Percentiles rank a stretch among this genome's conserved stretches.
These are phyloP conservation scores for Phortica variegata DNA, from an alignment of 1,140 invertebrate genomes.

Conservation along the genomic window DNA sequence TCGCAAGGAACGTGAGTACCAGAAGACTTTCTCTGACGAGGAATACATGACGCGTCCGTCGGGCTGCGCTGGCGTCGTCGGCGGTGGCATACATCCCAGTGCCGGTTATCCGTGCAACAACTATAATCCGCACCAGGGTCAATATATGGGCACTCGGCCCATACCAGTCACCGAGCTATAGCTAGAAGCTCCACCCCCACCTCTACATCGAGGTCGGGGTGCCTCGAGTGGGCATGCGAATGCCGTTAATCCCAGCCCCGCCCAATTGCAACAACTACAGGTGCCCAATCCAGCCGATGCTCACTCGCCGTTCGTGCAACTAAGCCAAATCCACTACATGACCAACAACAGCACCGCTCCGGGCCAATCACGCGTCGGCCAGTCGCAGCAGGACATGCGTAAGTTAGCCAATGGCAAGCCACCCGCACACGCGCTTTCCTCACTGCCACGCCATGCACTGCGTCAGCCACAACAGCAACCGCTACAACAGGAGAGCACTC, in stretches of 20 bases:
- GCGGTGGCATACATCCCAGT: conserved; percentile 32
- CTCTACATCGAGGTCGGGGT: conserved; percentile 51
- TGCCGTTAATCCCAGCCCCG: neutral
- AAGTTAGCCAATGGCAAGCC: conserved; percentile 35
- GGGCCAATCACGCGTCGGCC: conserved; percentile 20
- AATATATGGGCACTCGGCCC: conserved; percentile 64
- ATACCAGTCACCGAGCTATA: conserved; percentile 90
- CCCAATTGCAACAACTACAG: conserved; percentile 42
- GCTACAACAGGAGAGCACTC: conserved; percentile 36
- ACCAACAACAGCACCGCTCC: conserved; percentile 32
- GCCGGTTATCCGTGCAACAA: conserved; percentile 27
- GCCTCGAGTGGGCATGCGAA: conserved; percentile 14
- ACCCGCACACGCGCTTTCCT: conserved; percentile 20
- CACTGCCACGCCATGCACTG: conserved; percentile 23
- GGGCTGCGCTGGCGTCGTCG: conserved; percentile 1
- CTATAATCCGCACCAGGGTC: conserved; percentile 34
- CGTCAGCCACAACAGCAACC: conserved; percentile 1
- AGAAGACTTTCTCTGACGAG: conserved; percentile 83
- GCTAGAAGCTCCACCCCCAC: conserved; percentile 68
- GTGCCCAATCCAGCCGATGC: conserved; percentile 39
- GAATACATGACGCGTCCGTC: conserved; percentile 72
- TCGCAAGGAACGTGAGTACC: conserved; percentile 82
- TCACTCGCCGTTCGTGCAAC: conserved; percentile 47
- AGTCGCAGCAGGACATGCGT: conserved; percentile 46
- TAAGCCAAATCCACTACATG: conserved; percentile 56